phyloP scores from a whole-genome alignment of 2,888 invertebrate species.

The Choreutis nemorana region DNA sequence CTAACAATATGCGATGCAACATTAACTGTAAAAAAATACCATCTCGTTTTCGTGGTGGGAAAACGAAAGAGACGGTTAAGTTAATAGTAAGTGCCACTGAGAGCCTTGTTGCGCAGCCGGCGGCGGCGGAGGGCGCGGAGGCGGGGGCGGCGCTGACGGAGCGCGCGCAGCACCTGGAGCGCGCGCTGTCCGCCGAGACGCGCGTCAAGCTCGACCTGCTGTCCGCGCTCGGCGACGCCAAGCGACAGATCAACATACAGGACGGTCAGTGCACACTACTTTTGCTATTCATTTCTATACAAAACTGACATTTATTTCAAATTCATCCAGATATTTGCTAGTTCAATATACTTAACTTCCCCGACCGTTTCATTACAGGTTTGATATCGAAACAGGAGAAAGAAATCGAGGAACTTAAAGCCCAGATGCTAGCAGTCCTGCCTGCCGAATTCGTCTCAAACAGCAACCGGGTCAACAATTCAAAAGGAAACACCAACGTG shows the following conservation, averaged over 20 bases:
- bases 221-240: slow-evolving; percentile 95
- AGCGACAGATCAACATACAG: slow-evolving; percentile 86
- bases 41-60: too few relatives aligned
- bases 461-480: slow-evolving; percentile 20
- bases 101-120: slow-evolving; percentile 70
- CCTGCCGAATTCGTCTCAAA: slow-evolving; percentile 67
- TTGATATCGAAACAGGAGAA: slow-evolving; percentile 85
- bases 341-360: not conserved
- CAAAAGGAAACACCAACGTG: slow-evolving; percentile 33
- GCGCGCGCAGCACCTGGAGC: slow-evolving; percentile 91
- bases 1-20: too few relatives aligned
- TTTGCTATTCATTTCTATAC: not conserved
- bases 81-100: too few relatives aligned
- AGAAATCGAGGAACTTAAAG: slow-evolving; percentile 91
- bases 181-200: slow-evolving; percentile 94
- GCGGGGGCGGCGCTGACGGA: slow-evolving; percentile 87
- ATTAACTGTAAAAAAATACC: too few relatives aligned
- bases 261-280: slow-evolving; percentile 65
- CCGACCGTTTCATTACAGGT: slow-evolving; percentile 58
- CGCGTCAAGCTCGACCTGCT: slow-evolving; percentile 97
- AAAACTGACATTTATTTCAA: too few relatives aligned
- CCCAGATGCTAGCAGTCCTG: slow-evolving; percentile 94
- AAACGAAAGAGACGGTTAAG: too few relatives aligned
- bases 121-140: slow-evolving; percentile 58
- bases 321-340: not conserved